phyloP scores from a whole-genome alignment of 2,797 vertebrate genomes.

The Delichon dasypus region DNA sequence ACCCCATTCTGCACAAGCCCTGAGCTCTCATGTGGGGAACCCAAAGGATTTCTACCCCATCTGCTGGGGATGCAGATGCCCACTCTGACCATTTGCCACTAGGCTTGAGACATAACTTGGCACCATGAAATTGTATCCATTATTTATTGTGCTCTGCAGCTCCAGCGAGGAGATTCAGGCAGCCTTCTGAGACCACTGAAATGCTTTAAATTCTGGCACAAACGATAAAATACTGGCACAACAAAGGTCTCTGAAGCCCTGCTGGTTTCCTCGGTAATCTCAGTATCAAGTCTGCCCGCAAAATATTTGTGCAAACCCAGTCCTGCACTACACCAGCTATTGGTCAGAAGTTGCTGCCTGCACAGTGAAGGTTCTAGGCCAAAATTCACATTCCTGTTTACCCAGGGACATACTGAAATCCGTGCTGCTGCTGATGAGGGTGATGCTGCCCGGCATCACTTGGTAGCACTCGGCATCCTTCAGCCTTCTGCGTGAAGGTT shows the following conservation, averaged over 20 bases:
- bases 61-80: conserved; percentile 5
- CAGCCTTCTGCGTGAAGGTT: background rate
- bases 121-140: conserved; percentile 44
- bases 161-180: conserved; percentile 20
- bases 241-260: conserved; percentile 32
- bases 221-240: conserved; percentile 54
- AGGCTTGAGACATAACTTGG: background rate
- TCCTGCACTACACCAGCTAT: background rate
- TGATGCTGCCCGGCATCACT: background rate
- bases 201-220: conserved; percentile 55
- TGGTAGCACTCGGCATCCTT: background rate
- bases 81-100: background rate
- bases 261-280: background rate
- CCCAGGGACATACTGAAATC: background rate
- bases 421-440: background rate
- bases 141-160: conserved; percentile 52
- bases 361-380: background rate
- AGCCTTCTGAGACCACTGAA: conserved; percentile 50
- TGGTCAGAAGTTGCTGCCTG: background rate
- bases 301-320: background rate
- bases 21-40: background rate
- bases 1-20: background rate
- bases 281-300: background rate
- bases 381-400: background rate
- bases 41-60: background rate